Conservation (phyloP, 2,797 vertebrate species). For the Tokudaia muenninki region DNA sequence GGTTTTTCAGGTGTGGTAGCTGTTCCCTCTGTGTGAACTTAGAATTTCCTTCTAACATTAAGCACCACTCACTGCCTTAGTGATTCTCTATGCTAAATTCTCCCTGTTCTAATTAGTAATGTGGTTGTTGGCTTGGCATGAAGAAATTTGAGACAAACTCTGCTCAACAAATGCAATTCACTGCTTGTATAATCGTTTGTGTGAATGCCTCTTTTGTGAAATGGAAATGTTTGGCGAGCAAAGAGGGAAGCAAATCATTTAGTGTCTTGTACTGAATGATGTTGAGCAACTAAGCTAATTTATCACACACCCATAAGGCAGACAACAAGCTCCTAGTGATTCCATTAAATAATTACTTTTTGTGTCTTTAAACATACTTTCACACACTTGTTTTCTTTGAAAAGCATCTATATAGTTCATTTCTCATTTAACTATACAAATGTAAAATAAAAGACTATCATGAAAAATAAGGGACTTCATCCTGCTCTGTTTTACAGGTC, state of each 20-base stretch:
- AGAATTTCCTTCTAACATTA: background rate
- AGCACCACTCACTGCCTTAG: background rate
- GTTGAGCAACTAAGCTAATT: background rate
- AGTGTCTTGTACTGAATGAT: background rate
- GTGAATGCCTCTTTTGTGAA: constrained; percentile 2
- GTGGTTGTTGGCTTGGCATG: background rate
- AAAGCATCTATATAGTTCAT: background rate
- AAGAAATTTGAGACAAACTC: constrained; percentile 34
- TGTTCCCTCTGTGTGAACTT: background rate
- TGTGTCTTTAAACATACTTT: background rate
- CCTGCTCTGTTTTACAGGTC: background rate
- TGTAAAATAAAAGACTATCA: constrained; percentile 3
- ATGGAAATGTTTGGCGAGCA: background rate
- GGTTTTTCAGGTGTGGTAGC: background rate
- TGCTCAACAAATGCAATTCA: background rate
- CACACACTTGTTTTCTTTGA: background rate
- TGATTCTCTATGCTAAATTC: constrained; percentile 14
- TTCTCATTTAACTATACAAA: constrained; percentile 41
- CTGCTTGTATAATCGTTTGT: background rate
- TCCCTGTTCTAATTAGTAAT: background rate
- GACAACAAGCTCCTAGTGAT: background rate
- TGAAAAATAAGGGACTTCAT: background rate
- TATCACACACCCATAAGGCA: background rate
- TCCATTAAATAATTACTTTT: background rate
- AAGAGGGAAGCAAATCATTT: constrained; percentile 46